Conservation (phyloP, 2,888 invertebrate genomes). For the Chymomyza fuscimana region DNA sequence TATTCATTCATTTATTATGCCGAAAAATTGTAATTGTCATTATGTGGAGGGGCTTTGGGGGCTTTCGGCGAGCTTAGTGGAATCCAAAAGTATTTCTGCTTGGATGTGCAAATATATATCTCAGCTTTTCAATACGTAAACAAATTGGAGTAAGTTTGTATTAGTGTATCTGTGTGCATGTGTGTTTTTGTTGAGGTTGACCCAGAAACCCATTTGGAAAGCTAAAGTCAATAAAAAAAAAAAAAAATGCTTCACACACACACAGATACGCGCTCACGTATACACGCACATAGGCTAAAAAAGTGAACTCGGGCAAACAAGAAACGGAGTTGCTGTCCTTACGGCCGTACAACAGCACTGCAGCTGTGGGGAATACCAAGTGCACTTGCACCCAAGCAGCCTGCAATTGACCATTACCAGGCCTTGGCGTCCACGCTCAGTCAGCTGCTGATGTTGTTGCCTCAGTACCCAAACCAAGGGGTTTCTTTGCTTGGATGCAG, state of each 20-base stretch:
- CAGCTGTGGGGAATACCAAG: background rate
- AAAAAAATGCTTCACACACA: background rate
- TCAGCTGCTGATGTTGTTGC: conserved; percentile 1
- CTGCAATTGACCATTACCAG: background rate
- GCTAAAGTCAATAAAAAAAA: conserved; percentile 61
- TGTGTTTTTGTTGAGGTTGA: conserved; percentile 45
- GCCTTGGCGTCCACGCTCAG: background rate
- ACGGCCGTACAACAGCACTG: conserved; percentile 5
- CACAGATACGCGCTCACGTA: background rate
- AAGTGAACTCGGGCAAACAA: background rate
- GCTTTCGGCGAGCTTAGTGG: background rate
- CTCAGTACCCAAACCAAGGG: background rate
- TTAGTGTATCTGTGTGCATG: conserved; percentile 18
- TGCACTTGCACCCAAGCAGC: background rate
- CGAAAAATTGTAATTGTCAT: background rate
- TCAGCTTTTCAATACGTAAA: conserved; percentile 39
- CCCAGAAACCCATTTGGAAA: conserved; percentile 68
- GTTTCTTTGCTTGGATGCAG: conserved; percentile 12
- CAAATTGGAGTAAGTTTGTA: conserved; percentile 26
- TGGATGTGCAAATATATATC: background rate
- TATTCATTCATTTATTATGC: background rate
- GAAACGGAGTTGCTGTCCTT: conserved; percentile 27
- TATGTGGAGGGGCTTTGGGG: background rate
- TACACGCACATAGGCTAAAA: background rate
- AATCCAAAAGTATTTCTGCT: background rate